Conservation (phyloP, 1,140 invertebrate genomes). For the Pristionchus pacificus region DNA sequence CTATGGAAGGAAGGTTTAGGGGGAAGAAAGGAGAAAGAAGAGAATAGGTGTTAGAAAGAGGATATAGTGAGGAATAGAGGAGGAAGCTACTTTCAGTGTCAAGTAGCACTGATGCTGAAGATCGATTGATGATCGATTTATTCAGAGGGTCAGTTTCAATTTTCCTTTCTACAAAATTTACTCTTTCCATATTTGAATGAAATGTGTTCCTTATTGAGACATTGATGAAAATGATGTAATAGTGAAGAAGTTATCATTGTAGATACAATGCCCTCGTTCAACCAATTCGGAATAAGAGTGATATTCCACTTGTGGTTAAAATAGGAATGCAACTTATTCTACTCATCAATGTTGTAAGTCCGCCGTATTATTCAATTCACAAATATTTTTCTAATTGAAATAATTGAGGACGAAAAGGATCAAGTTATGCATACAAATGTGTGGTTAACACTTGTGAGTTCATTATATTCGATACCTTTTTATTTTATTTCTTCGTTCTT, state of each 20-base stretch:
- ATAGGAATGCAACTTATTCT: slow-evolving; percentile 34
- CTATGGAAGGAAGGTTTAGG: not conserved
- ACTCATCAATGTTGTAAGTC: slow-evolving; percentile 26
- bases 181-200: not conserved
- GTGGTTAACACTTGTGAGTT: slow-evolving; percentile 19
- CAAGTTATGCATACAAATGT: slow-evolving; percentile 35
- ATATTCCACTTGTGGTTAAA: slow-evolving; percentile 30
- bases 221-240: not conserved
- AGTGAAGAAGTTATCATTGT: not conserved
- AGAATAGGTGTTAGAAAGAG: not conserved
- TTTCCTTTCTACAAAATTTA: not conserved
- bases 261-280: slow-evolving; percentile 33
- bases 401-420: slow-evolving; percentile 23
- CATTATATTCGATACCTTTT: not conserved
- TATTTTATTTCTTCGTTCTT: not conserved
- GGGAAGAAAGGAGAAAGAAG: not conserved
- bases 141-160: slow-evolving; percentile 19
- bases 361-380: not conserved
- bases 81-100: not conserved
- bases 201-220: no score
- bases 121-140: slow-evolving; percentile 28
- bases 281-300: slow-evolving; percentile 24
- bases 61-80: no score
- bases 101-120: slow-evolving; percentile 16
- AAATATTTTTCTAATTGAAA: not conserved